phyloP scores from a whole-genome alignment of 2,797 vertebrate genomes.

The Catamblyrhynchus diadema region DNA sequence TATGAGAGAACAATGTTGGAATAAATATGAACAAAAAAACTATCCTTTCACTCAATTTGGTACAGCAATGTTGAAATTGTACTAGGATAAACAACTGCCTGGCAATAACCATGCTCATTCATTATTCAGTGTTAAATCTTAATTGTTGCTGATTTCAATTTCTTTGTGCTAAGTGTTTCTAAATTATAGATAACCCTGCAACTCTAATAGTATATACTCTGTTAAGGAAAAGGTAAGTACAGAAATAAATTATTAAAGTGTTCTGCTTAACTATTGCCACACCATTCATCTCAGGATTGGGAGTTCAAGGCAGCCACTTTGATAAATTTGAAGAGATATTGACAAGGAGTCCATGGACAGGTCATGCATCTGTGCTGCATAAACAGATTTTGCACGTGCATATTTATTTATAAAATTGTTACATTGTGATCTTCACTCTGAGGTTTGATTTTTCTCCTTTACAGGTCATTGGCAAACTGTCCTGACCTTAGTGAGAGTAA shows the following conservation, averaged over 20 bases:
- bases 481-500: not conserved
- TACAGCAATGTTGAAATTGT: not conserved
- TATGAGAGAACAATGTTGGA: conserved; percentile 6
- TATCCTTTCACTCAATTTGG: conserved; percentile 10
- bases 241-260: conserved; percentile 52
- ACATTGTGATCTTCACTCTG: not conserved
- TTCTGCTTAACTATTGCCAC: conserved; percentile 29
- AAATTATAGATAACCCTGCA: conserved; percentile 57
- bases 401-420: not conserved
- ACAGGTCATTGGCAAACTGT: not conserved
- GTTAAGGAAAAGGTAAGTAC: conserved; percentile 59
- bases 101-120: conserved; percentile 20
- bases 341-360: not conserved
- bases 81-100: conserved; percentile 15
- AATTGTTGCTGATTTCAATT: conserved; percentile 44
- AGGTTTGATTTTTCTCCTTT: not conserved
- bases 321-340: not conserved
- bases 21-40: not conserved
- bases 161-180: conserved; percentile 61
- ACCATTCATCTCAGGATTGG: not conserved
- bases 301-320: not conserved
- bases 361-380: not conserved
- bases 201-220: conserved; percentile 28
- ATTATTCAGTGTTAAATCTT: conserved; percentile 58
- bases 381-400: not conserved